Evolutionary conservation across 1,140 invertebrate genomes (phyloP), one percentile per base, ranked within the genome.

Genomic region (Thalassaphorura encarpata): DNA sequence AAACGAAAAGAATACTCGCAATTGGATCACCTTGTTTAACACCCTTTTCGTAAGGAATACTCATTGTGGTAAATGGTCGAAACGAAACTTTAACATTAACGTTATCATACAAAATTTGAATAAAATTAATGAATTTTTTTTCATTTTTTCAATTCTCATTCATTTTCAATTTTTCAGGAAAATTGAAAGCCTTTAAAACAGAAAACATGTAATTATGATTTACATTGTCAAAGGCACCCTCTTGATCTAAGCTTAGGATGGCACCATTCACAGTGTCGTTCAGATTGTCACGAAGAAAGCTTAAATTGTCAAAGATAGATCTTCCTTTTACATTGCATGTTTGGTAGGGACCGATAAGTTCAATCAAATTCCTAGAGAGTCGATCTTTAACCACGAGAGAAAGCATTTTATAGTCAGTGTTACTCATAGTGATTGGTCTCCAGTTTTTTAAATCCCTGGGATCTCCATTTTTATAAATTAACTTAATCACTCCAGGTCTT

Each of bases 391-490:
- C 2, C 13, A 40, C 33, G 5, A 26, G 33, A 18, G 56, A 8
- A 15, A 46, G n/a, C 13, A 58, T 27, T 46, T 58, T 58, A 26
- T 46, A 52, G 33, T 53, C 52, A 2, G 54, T 49, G 36, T 54
- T 41, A 6, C 24, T 21, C 1, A 63, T 28, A 15, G 26, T 23
- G 15, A 63, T 48, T 2, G 58, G 47, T 18, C 61, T 8, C 46
- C 50, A 63, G 40, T 58, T 63, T 19, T 18, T 41, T 1, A 61
- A 21, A n/a, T 56, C 49, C 1, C 52, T 42, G 2, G 29, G 4
- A n/a, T 62, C 42, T 5, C 58, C 54, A n/a, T 45, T 49, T 39
- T 61, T 63, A 42, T 43, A 49, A 6, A 63, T 60, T 2, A 63
- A 45, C 18, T 5, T 29, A 5, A 41, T 23, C 11, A 56, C 21